Conservation (phyloP, 2,888 invertebrate species). For the Idaea dimidiata region DNA sequence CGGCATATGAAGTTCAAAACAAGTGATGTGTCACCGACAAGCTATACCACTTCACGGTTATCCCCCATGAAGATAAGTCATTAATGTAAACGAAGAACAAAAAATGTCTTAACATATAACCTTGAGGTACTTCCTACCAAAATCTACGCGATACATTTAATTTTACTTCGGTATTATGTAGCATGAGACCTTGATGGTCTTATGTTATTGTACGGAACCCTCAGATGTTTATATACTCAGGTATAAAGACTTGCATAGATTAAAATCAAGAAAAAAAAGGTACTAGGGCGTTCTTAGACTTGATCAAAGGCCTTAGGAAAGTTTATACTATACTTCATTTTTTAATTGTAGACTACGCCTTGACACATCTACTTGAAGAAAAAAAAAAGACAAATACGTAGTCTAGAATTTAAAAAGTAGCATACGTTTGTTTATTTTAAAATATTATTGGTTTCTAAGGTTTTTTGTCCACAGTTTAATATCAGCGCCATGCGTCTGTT, state of each 20-base stretch:
- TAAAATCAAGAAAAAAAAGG: too few relatives aligned
- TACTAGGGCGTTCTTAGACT: background rate
- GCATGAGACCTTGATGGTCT: background rate
- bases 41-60: background rate
- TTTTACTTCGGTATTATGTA: background rate
- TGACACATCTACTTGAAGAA: too few relatives aligned
- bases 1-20: background rate
- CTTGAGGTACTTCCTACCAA: background rate
- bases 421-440: too few relatives aligned
- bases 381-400: too few relatives aligned
- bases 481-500: too few relatives aligned
- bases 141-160: background rate
- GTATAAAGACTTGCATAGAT: background rate
- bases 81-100: background rate
- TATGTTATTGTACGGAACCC: background rate
- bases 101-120: background rate
- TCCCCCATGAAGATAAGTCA: background rate
- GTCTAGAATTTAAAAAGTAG: too few relatives aligned
- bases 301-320: background rate
- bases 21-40: background rate
- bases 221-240: background rate
- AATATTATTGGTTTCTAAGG: too few relatives aligned
- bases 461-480: too few relatives aligned
- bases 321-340: background rate
- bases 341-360: too few relatives aligned